phyloP scores from a whole-genome alignment of 2,797 vertebrate genomes.

The Coregonus suidteri region DNA sequence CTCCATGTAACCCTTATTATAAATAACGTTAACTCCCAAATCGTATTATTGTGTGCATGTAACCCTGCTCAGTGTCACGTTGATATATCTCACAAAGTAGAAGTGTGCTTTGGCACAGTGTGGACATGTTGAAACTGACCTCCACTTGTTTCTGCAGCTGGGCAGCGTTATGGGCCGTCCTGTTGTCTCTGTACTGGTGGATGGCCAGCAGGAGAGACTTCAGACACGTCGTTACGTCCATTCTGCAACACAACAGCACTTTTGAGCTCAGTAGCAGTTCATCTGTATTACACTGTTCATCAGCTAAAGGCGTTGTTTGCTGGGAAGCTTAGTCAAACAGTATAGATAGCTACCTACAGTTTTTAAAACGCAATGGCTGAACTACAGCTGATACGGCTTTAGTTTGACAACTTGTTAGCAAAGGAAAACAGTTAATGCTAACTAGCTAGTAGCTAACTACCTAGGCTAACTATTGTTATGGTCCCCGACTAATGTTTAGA shows the following conservation, averaged over 20 bases:
- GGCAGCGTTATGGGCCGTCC: slow-evolving; percentile 72
- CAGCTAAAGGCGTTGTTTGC: no score
- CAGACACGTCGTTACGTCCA: slow-evolving; percentile 84
- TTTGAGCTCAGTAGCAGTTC: not conserved
- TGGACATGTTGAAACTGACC: slow-evolving; percentile 68
- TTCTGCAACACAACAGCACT: slow-evolving; percentile 50
- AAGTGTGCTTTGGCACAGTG: not conserved
- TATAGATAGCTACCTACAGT: not conserved
- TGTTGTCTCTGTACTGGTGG: slow-evolving; percentile 80
- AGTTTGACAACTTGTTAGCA: not conserved
- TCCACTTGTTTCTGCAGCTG: slow-evolving; percentile 85
- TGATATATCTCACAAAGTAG: not conserved
- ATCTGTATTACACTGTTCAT: not conserved
- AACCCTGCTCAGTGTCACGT: no score
- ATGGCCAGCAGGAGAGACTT: slow-evolving; percentile 86
- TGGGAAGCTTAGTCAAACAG: not conserved
- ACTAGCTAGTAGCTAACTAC: no score
- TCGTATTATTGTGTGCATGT: no score
- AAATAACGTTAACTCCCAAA: no score
- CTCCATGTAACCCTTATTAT: no score
- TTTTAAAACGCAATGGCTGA: not conserved
- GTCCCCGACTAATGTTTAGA: no score
- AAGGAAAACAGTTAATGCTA: not conserved
- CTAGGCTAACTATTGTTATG: no score
- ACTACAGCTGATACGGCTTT: not conserved